phyloP scores from a whole-genome alignment of 2,797 vertebrate genomes.

The Phoebastria nigripes region DNA sequence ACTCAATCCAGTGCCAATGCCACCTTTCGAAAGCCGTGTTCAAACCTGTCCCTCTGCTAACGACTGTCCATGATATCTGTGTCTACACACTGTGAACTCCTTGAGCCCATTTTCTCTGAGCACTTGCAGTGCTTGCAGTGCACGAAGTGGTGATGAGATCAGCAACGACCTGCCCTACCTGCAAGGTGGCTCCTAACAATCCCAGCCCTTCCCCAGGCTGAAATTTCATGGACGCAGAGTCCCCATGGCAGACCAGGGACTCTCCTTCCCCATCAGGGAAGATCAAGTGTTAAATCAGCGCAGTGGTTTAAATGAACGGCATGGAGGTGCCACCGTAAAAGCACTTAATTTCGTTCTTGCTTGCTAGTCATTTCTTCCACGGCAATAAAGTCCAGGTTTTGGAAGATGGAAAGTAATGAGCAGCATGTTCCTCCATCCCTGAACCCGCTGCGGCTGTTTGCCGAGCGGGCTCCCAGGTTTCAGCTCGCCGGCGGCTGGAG shows the following conservation, averaged over 20 bases:
- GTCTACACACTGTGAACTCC: background rate
- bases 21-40: background rate
- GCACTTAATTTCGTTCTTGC: background rate
- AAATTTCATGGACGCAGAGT: background rate
- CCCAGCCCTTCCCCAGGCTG: background rate
- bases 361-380: background rate
- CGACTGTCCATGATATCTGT: background rate
- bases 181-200: background rate
- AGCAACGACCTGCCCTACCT: background rate
- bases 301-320: background rate
- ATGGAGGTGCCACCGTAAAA: background rate
- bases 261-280: background rate
- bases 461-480: background rate
- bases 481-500: background rate
- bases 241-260: background rate
- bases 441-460: background rate
- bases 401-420: background rate
- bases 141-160: background rate
- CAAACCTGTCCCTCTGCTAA: background rate
- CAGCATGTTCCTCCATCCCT: background rate
- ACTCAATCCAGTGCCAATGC: background rate
- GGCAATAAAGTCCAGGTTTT: background rate
- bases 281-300: background rate
- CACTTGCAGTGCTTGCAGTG: background rate
- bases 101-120: fast-evolving